Evolutionary conservation across 2,888 invertebrate species (phyloP).

Genomic region (Octonoba sinensis): DNA sequence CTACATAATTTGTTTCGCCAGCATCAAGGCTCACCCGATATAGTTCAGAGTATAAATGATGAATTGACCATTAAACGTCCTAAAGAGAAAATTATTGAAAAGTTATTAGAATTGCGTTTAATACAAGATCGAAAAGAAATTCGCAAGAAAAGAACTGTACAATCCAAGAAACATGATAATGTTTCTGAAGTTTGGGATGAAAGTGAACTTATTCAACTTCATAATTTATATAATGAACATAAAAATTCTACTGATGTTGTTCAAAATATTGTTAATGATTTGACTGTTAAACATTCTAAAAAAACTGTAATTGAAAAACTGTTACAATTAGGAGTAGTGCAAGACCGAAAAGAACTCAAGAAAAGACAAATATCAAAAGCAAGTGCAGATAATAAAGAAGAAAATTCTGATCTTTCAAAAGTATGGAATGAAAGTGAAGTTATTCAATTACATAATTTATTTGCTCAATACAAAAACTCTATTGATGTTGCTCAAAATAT

Average conservation of each 20-base stretch:
- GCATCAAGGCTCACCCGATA: slow-evolving; percentile 9
- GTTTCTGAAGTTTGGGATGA: slow-evolving; percentile 78
- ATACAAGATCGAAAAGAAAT: slow-evolving; percentile 21
- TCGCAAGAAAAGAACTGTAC: slow-evolving; percentile 11
- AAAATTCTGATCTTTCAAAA: slow-evolving; percentile 69
- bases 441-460: slow-evolving; percentile 19
- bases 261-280: slow-evolving; percentile 73
- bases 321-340: slow-evolving; percentile 32
- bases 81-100: slow-evolving; percentile 20
- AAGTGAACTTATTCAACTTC: slow-evolving; percentile 87
- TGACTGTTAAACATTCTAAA: slow-evolving; percentile 34
- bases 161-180: background rate
- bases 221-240: slow-evolving; percentile 86
- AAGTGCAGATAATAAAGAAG: background rate
- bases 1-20: slow-evolving; percentile 19
- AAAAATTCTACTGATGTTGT: slow-evolving; percentile 77
- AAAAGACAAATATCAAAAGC: slow-evolving; percentile 11
- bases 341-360: slow-evolving; percentile 27
- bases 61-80: slow-evolving; percentile 17
- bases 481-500: slow-evolving; percentile 20
- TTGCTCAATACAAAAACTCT: slow-evolving; percentile 8
- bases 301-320: slow-evolving; percentile 28
- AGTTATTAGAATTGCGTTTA: slow-evolving; percentile 33
- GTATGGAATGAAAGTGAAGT: slow-evolving; percentile 36
- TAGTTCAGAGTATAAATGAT: slow-evolving; percentile 7